Percentiles rank a stretch among this genome's conserved stretches.
phyloP scores from a whole-genome alignment of 2,797 vertebrate species.

The Malurus splendens region DNA sequence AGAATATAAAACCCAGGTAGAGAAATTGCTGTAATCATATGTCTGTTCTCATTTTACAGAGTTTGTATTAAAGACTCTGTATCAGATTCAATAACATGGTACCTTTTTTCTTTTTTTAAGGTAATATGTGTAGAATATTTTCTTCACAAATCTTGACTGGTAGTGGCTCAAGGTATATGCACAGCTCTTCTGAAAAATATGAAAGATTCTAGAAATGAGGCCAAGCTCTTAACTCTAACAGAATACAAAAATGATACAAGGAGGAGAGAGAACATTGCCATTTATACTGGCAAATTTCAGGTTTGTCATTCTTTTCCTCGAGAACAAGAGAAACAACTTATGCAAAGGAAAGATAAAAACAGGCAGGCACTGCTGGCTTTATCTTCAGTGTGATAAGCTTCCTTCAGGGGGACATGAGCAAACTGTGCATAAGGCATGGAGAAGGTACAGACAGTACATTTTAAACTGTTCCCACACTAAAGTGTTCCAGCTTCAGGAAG shows the following conservation, averaged over 20 bases:
- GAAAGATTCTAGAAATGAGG: conserved; percentile 5
- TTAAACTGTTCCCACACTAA: neutral
- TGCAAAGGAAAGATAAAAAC: conserved; percentile 12
- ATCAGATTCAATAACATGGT: conserved; percentile 3
- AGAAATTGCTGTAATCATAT: neutral
- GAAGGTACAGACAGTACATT: neutral
- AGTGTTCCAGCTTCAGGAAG: neutral
- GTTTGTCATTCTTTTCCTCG: neutral
- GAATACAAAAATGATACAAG: neutral
- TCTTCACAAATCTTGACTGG: neutral
- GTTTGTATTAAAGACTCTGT: conserved; percentile 2
- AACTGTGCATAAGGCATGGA: neutral
- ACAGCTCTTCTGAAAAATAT: neutral
- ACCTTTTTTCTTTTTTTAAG: neutral
- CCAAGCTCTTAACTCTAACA: neutral
- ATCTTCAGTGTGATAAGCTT: conserved; percentile 4
- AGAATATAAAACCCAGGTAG: neutral
- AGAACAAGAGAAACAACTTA: conserved; percentile 1
- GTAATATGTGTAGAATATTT: neutral
- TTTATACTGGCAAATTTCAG: conserved; percentile 20
- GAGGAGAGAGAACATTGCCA: neutral
- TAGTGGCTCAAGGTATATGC: neutral
- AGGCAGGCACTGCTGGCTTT: conserved; percentile 12
- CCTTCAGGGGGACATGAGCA: conserved; percentile 11
- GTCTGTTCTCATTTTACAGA: neutral